Conservation (phyloP, 2,888 invertebrate genomes). For the Rhagonycha fulva region DNA sequence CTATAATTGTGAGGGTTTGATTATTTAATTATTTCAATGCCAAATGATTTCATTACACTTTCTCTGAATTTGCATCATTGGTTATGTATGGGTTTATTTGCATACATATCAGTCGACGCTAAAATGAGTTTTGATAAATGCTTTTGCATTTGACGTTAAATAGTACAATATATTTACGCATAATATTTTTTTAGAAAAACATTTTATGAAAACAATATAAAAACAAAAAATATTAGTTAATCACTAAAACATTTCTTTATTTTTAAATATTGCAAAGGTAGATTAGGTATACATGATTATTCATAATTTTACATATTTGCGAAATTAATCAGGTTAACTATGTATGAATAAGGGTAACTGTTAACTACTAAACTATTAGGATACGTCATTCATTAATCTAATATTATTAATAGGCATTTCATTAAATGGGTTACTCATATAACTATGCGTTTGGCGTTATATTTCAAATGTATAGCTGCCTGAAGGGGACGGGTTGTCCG, state of each 20-base stretch:
- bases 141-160: not conserved
- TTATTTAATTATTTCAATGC: conserved; percentile 2
- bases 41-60: conserved; percentile 5
- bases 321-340: not conserved
- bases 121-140: conserved; percentile 3
- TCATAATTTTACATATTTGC: not conserved
- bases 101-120: conserved; percentile 3
- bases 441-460: conserved; percentile 24
- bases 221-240: not conserved
- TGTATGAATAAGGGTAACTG: conserved; percentile 15
- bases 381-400: conserved; percentile 45
- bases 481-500: conserved; percentile 22
- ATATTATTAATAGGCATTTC: conserved; percentile 51
- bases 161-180: not conserved
- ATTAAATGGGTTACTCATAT: conserved; percentile 38
- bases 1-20: not conserved
- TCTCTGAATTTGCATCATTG: conserved; percentile 11
- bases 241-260: not conserved
- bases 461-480: conserved; percentile 10
- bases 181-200: not conserved
- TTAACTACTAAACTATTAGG: conserved; percentile 46
- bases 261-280: not conserved
- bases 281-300: not conserved
- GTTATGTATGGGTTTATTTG: conserved; percentile 6
- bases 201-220: not conserved